phyloP scores from a whole-genome alignment of 2,113 vertebrate genomes.

The Lipotes vexillifer region DNA sequence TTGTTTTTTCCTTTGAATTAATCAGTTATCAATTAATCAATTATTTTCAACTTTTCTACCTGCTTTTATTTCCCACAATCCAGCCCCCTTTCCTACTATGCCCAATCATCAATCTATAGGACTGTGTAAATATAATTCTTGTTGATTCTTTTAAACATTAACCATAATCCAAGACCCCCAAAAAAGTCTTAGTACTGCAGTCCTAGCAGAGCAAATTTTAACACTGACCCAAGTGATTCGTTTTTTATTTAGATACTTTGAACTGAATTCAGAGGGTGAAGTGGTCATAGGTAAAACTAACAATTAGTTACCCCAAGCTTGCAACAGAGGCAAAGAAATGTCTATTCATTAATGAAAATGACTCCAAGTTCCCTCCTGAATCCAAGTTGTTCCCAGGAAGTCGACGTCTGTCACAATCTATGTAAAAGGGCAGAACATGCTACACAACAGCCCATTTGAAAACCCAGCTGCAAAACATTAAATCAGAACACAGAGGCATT shows the following conservation, averaged over 20 bases:
- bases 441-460: background rate
- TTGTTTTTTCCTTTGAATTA: background rate
- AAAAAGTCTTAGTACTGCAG: background rate
- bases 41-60: background rate
- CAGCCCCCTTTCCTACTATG: background rate
- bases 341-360: background rate
- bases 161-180: background rate
- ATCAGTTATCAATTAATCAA: background rate
- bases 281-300: background rate
- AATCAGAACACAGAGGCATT: background rate
- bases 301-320: background rate
- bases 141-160: background rate
- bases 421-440: conserved; percentile 20
- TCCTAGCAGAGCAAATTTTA: background rate
- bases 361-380: background rate
- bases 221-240: background rate
- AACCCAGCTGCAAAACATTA: background rate
- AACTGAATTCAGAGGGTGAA: background rate
- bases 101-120: background rate
- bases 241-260: background rate
- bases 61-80: background rate
- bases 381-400: background rate
- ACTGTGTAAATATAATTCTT: background rate
- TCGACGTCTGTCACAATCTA: conserved; percentile 34
- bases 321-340: conserved; percentile 9